Percentiles rank a stretch among this genome's conserved stretches.
Evolutionary conservation across 2,113 vertebrate genomes (phyloP).

Genomic region (Plestiodon gilberti): DNA sequence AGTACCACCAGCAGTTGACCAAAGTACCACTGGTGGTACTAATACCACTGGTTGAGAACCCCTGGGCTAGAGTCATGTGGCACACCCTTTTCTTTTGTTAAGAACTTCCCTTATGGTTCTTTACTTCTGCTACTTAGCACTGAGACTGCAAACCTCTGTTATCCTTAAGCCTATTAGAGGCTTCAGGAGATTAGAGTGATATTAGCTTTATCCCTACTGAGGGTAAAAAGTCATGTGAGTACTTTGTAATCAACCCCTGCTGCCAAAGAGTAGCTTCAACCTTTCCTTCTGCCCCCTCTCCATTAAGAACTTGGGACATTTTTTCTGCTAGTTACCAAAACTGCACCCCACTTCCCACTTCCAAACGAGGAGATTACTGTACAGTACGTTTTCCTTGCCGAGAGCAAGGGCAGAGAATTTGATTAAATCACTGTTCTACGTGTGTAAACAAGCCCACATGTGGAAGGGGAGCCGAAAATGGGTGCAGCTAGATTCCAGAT

Average conservation of each 20-base stretch:
- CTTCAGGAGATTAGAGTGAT: conserved; percentile 21
- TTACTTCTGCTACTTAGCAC: rapidly evolving
- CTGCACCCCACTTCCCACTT: not conserved
- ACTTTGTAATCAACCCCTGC: not conserved
- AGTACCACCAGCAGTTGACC: no score
- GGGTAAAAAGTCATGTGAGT: not conserved
- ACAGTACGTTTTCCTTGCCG: rapidly evolving
- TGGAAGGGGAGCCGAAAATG: rapidly evolving
- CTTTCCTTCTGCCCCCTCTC: not conserved
- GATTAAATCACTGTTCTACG: rapidly evolving
- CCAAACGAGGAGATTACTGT: rapidly evolving
- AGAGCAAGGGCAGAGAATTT: rapidly evolving
- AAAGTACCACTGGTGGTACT: no score
- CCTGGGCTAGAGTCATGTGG: rapidly evolving
- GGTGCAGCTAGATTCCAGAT: not conserved
- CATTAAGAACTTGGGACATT: rapidly evolving
- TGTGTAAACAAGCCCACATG: not conserved
- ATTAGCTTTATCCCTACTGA: conserved; percentile 36
- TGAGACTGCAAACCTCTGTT: conserved; percentile 29
- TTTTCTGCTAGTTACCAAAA: not conserved
- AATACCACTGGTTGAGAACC: no score
- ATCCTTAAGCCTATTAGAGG: conserved; percentile 43
- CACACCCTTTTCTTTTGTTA: not conserved
- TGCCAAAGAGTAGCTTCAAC: not conserved
- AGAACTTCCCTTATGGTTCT: rapidly evolving